These are phyloP conservation scores for Pissodes strobi DNA, from an alignment of 1,140 invertebrate species.

Conservation along the genomic window DNA sequence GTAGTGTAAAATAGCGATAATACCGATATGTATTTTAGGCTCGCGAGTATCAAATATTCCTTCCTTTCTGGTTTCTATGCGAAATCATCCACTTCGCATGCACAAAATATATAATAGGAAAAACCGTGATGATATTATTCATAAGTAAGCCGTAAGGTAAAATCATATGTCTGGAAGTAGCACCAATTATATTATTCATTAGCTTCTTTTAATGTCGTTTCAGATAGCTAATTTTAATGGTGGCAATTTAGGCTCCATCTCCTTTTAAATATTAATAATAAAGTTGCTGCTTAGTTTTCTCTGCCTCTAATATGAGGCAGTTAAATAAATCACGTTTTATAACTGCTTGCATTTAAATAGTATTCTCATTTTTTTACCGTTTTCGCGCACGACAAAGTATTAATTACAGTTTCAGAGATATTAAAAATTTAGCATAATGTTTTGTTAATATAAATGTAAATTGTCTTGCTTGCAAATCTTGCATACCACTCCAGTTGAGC, in stretches of 20 bases:
- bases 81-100: too few species aligned
- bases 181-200: conserved; percentile 8
- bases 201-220: not conserved
- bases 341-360: conserved; percentile 16
- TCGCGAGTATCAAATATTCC: too few species aligned
- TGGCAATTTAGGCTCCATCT: not conserved
- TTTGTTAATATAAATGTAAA: conserved; percentile 27
- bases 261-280: conserved; percentile 16
- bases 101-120: too few species aligned
- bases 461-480: conserved; percentile 1
- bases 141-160: too few species aligned
- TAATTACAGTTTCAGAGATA: conserved; percentile 16
- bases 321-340: conserved; percentile 18
- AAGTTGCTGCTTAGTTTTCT: conserved; percentile 5
- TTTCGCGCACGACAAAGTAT: conserved; percentile 8
- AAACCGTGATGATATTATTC: too few species aligned
- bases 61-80: too few species aligned
- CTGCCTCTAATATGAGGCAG: conserved; percentile 2
- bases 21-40: too few species aligned
- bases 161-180: too few species aligned
- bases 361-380: not conserved
- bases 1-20: too few species aligned
- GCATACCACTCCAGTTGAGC: too few species aligned
- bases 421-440: conserved; percentile 19
- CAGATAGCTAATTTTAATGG: not conserved